Evolutionary conservation across 2,113 vertebrate genomes (phyloP).

Genomic region (Eudorcas thomsonii): DNA sequence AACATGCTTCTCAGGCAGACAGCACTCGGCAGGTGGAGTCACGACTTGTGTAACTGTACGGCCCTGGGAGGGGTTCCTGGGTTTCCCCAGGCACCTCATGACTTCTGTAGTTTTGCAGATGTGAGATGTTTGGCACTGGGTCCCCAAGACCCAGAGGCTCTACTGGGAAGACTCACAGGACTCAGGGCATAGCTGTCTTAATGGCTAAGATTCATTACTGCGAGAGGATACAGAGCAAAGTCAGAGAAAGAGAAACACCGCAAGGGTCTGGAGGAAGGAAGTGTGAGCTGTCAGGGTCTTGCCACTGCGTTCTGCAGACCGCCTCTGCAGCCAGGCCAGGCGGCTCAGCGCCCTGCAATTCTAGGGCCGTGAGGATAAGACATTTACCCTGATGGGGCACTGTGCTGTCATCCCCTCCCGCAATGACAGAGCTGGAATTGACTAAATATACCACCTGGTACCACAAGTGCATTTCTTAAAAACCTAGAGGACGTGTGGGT

Average conservation of each 20-base stretch:
- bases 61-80: background rate
- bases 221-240: background rate
- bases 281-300: background rate
- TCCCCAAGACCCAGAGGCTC: background rate
- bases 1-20: background rate
- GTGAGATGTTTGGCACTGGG: background rate
- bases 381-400: background rate
- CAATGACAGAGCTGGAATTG: background rate
- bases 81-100: background rate
- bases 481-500: background rate
- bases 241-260: background rate
- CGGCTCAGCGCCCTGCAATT: background rate
- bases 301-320: background rate
- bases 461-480: conserved; percentile 38
- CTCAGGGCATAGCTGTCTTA: background rate
- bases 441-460: conserved; percentile 4
- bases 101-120: background rate
- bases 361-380: background rate
- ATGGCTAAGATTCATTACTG: background rate
- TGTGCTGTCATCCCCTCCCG: background rate
- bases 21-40: background rate
- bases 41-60: background rate
- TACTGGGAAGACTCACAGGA: background rate
- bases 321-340: background rate
- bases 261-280: background rate